Evolutionary conservation across 1,140 invertebrate genomes (phyloP), one percentile per base, ranked within the genome.

Genomic region (Orius insidiosus): DNA sequence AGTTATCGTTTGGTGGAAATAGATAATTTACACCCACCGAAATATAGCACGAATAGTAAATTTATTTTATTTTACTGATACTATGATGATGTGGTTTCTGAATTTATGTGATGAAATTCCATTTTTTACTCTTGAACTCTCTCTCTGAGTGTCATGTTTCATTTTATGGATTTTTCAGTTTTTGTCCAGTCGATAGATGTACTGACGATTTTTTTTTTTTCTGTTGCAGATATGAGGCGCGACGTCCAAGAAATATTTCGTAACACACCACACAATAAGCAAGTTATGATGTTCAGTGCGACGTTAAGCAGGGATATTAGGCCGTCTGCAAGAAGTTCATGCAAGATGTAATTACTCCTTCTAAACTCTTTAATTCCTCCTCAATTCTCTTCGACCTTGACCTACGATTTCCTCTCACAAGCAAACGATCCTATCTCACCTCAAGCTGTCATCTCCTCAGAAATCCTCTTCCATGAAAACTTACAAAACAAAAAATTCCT

Each of bases 241-340:
- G 96, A 99, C 67, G 94, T 99, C 16, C 96, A 99, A 75, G 94
- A 98, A 72, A 99, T 99, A 60, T 98, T 98, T 70, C 77, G 93
- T 56, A 89, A 84, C 65, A 98, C 95, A 18, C 95, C 95, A 37
- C 88, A 98, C 60, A 87, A 93, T 60, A 99, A 99, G 66, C 96
- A 99, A 85, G 96, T 99, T 13, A 98, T 99, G 94, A 99, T 99
- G 95, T 99, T 99, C 72, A 96, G 89, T 62, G 96, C 96, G 50
- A 99, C 96, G 31, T 70, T 99, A 54, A 92, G 89, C 68, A 98
- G 98, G 76, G 96, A 98, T 55, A 94, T 99, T 62, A 79, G 96
- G 53, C 93, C 50, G 89, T 99, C 61, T 98, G 95, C 84, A 95
- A 98, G 77, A 98, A 98, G 69, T 99, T 99, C 67, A 99, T 99